Evolutionary conservation across 2,113 vertebrate genomes (phyloP).

Genomic region (Engraulis encrasicolus): DNA sequence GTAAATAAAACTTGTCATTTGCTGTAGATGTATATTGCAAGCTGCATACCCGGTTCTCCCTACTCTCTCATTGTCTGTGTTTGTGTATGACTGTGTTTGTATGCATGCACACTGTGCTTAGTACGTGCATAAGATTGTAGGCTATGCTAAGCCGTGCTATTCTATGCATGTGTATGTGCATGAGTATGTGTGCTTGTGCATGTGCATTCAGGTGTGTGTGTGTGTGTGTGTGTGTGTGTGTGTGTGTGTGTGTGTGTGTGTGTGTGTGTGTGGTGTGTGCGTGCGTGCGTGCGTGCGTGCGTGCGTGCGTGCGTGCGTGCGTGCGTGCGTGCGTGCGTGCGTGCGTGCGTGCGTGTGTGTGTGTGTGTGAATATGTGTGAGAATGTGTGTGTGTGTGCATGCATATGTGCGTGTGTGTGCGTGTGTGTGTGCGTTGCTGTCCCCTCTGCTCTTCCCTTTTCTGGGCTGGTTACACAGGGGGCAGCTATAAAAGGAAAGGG

Average conservation of each 20-base stretch:
- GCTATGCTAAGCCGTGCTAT: too few relatives aligned
- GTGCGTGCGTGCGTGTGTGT: conserved; percentile 20
- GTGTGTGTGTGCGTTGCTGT: conserved; percentile 53
- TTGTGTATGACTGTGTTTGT: too few relatives aligned
- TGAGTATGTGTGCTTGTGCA: background rate
- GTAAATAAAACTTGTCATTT: too few relatives aligned
- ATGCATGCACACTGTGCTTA: too few relatives aligned
- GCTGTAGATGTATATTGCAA: too few relatives aligned
- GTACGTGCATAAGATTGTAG: too few relatives aligned
- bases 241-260: conserved; percentile 4
- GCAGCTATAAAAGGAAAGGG: conserved; percentile 75
- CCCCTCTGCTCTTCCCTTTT: conserved; percentile 73
- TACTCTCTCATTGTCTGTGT: too few relatives aligned
- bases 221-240: too few relatives aligned
- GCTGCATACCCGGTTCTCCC: too few relatives aligned
- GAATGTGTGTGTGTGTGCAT: too few relatives aligned
- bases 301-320: background rate
- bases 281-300: conserved; percentile 5
- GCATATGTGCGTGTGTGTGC: conserved; percentile 29
- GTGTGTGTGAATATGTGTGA: too few relatives aligned
- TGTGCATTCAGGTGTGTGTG: too few relatives aligned
- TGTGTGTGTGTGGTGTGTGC: conserved; percentile 6
- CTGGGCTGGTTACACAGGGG: conserved; percentile 72
- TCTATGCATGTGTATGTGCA: background rate
- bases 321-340: background rate